A percentile compares a stretch with the other conserved stretches of the same genome.
phyloP scores from a whole-genome alignment of 2,113 vertebrate genomes.

The Cavia aperea region DNA sequence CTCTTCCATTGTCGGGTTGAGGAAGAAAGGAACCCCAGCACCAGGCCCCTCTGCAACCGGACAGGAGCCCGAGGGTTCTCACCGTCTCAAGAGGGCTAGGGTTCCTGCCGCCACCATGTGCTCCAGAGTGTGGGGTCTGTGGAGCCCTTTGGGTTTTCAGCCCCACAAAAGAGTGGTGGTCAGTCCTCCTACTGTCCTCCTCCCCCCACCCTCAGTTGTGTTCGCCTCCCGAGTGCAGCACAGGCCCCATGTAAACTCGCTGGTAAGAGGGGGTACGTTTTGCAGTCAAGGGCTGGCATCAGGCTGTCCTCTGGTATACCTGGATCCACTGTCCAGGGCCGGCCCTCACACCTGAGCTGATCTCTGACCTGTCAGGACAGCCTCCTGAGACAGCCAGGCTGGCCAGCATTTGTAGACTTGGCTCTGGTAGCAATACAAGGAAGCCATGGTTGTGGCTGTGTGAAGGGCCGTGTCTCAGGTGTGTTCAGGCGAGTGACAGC shows the following conservation, averaged over 20 bases:
- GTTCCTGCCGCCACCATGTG: neutral
- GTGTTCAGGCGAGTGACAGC: too few relatives aligned
- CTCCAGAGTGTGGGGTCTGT: rapidly evolving
- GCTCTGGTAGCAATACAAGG: neutral
- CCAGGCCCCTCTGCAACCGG: neutral
- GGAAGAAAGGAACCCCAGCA: neutral
- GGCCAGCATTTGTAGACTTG: neutral
- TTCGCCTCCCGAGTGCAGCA: too few relatives aligned
- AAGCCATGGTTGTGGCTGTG: neutral
- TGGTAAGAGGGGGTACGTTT: neutral
- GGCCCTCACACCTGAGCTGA: neutral
- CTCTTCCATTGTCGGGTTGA: neutral
- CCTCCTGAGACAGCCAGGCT: neutral
- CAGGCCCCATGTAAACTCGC: neutral
- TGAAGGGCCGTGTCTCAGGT: neutral
- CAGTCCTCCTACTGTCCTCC: neutral
- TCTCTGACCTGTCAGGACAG: neutral
- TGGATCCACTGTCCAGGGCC: neutral
- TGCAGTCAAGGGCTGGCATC: neutral
- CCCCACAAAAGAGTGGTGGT: neutral
- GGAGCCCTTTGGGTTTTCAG: neutral
- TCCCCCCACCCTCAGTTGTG: rapidly evolving
- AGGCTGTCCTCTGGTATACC: neutral
- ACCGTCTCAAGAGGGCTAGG: neutral
- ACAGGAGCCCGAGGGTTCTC: neutral